phyloP scores from a whole-genome alignment of 2,113 vertebrate genomes.

The Aldabrachelys gigantea region DNA sequence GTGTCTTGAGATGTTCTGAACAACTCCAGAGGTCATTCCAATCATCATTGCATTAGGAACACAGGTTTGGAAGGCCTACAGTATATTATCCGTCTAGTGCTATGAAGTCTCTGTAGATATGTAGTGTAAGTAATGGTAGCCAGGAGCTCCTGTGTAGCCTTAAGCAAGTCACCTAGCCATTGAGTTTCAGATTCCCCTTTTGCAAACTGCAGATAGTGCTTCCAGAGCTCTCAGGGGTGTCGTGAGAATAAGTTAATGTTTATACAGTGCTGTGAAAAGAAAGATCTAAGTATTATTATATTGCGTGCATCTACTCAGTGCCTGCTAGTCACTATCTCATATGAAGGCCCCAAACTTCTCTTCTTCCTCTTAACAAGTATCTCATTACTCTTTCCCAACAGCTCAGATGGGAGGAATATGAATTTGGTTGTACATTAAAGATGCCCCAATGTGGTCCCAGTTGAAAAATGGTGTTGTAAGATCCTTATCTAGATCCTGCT shows the following conservation, averaged over 20 bases:
- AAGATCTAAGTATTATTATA: neutral
- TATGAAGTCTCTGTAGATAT: neutral
- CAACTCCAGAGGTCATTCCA: neutral
- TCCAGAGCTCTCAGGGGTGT: neutral
- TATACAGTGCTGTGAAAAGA: constrained; percentile 11
- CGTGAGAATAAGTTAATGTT: neutral
- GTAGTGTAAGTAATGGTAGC: neutral
- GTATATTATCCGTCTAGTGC: neutral
- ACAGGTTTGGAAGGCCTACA: neutral
- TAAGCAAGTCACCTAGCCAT: constrained; percentile 12
- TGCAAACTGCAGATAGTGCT: neutral
- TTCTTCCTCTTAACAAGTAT: neutral
- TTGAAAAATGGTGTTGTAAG: neutral
- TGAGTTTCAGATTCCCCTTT: constrained; percentile 34
- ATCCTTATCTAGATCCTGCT: neutral
- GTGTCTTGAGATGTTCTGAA: neutral
- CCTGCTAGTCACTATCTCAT: accelerated
- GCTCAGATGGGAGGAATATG: neutral
- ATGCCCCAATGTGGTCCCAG: neutral
- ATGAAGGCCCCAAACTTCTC: neutral
- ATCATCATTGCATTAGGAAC: neutral
- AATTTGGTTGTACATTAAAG: neutral
- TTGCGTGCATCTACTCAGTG: neutral
- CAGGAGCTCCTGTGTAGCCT: accelerated
- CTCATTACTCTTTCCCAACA: neutral